Conservation (phyloP, 2,113 vertebrate genomes). For the Tursiops truncatus region DNA sequence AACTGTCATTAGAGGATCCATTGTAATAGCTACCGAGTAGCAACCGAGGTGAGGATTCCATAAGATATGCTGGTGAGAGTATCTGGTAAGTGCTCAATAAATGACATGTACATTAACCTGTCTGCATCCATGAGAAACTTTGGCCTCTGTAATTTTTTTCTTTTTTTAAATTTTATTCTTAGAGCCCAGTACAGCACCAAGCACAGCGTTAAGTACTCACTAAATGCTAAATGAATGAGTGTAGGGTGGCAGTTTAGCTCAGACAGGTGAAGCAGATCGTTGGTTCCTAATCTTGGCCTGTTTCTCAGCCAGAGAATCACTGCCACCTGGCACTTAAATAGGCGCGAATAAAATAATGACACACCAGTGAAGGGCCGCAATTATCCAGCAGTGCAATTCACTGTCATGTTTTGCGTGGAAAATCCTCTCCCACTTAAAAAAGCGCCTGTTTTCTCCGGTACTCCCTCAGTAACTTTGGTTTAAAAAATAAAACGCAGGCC, state of each 20-base stretch:
- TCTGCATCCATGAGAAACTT: neutral
- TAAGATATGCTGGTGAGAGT: neutral
- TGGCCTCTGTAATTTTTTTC: neutral
- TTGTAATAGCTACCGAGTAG: neutral
- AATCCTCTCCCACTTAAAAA: neutral
- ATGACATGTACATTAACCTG: neutral
- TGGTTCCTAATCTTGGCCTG: neutral
- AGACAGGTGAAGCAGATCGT: neutral
- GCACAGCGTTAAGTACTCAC: neutral
- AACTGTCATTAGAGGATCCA: neutral
- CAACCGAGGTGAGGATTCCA: neutral
- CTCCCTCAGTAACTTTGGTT: neutral
- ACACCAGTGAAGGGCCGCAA: neutral
- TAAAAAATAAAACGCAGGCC: neutral
- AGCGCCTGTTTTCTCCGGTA: neutral
- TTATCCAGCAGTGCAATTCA: neutral
- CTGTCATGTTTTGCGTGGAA: neutral
- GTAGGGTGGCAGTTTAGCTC: neutral
- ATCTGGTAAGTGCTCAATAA: neutral
- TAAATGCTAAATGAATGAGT: neutral
- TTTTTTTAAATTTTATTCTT: neutral
- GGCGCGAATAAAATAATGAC: neutral
- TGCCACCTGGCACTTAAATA: neutral
- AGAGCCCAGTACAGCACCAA: neutral
- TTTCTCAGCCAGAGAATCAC: neutral